A percentile compares a stretch with the other conserved stretches of the same genome.
These are phyloP conservation scores for Nannospalax galili DNA, from an alignment of 2,113 vertebrate genomes.

Conservation along the genomic window DNA sequence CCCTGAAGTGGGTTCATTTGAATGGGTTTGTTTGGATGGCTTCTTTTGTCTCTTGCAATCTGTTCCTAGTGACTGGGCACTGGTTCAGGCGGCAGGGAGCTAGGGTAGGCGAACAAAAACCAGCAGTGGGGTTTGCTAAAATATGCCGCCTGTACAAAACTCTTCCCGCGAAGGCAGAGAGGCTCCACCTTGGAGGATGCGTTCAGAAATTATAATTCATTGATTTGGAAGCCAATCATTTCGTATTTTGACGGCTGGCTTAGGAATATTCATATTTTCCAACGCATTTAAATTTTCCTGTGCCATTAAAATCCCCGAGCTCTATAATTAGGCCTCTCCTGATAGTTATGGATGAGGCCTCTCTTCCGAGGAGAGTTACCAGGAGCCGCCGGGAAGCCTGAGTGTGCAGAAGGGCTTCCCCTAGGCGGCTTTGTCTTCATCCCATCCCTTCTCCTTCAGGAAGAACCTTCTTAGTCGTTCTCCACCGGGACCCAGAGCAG, in stretches of 20 bases:
- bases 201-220: conserved; percentile 79
- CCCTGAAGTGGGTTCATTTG: neutral
- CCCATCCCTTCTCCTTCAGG: conserved; percentile 67
- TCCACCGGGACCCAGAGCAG: conserved; percentile 13
- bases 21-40: neutral
- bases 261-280: conserved; percentile 87
- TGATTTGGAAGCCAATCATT: conserved; percentile 85
- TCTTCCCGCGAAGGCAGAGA: conserved; percentile 57
- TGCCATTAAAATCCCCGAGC: conserved; percentile 89
- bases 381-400: conserved; percentile 78
- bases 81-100: neutral
- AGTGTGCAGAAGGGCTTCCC: conserved; percentile 78
- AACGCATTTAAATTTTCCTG: conserved; percentile 88
- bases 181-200: conserved; percentile 70
- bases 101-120: neutral
- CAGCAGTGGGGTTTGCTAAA: conserved; percentile 59
- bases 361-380: conserved; percentile 77
- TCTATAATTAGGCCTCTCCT: conserved; percentile 90
- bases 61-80: neutral
- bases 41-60: conserved; percentile 25
- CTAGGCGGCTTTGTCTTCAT: conserved; percentile 22
- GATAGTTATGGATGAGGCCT: conserved; percentile 87
- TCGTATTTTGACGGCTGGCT: conserved; percentile 81
- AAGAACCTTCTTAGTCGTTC: conserved; percentile 59
- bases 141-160: neutral